Percentiles rank a stretch among this genome's conserved stretches.
Conservation (phyloP, 1,140 invertebrate species). For the Daktulosphaira vitifoliae region DNA sequence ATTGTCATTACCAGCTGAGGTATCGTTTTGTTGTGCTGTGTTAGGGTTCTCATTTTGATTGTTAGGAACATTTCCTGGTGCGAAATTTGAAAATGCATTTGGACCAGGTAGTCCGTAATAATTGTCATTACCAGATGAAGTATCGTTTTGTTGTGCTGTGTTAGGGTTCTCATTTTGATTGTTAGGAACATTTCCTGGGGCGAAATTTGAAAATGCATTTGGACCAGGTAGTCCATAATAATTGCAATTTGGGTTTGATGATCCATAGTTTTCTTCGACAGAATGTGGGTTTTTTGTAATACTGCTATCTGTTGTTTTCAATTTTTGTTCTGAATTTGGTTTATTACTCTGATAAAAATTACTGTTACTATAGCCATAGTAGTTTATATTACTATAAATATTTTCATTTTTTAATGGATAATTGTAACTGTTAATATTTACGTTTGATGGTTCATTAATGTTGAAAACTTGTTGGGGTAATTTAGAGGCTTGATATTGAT, state of each 20-base stretch:
- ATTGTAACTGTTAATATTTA: too few species aligned
- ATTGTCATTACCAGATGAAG: background rate
- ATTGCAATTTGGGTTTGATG: background rate
- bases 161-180: too few species aligned
- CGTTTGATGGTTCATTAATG: too few species aligned
- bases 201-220: conserved; percentile 5
- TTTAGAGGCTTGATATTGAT: background rate
- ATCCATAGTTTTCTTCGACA: too few species aligned
- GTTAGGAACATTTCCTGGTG: background rate
- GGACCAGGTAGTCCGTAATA: background rate
- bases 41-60: background rate
- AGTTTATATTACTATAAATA: too few species aligned
- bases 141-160: too few species aligned
- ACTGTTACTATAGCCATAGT: too few species aligned
- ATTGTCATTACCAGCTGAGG: background rate
- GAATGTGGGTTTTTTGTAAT: too few species aligned
- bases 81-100: background rate
- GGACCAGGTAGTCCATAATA: background rate
- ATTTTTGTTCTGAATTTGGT: too few species aligned
- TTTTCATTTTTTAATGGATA: too few species aligned
- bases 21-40: background rate
- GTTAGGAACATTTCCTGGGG: background rate
- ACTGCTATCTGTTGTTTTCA: too few species aligned
- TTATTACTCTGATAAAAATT: too few species aligned
- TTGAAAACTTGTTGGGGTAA: background rate